Conservation (phyloP, 2,797 vertebrate genomes). For the Megaceryle alcyon region DNA sequence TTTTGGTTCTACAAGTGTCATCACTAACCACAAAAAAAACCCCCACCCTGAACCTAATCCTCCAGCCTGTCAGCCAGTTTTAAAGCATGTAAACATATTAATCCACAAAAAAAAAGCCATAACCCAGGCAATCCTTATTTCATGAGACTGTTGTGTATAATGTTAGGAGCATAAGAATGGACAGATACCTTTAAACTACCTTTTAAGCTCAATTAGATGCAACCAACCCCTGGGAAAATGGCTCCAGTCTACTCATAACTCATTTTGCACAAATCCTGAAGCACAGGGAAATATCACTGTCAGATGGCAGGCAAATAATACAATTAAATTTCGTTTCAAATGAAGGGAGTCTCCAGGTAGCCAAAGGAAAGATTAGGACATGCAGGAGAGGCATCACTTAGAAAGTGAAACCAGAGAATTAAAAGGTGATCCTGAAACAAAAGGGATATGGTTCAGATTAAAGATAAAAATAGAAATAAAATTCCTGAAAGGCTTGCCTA, state of each 20-base stretch:
- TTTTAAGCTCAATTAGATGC: not conserved
- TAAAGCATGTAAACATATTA: not conserved
- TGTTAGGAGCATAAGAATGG: not conserved
- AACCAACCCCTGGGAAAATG: not conserved
- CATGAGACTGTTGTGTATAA: not conserved
- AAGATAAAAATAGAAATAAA: not conserved
- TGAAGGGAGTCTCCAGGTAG: not conserved
- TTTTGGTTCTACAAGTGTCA: rapidly evolving
- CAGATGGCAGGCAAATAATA: not conserved
- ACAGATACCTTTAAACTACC: not conserved
- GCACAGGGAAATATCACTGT: not conserved
- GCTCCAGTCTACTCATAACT: not conserved
- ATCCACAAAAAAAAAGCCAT: rapidly evolving
- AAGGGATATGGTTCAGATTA: not conserved
- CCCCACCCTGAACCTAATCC: not conserved
- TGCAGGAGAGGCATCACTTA: not conserved
- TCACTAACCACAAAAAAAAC: not conserved
- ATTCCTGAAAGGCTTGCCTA: not conserved
- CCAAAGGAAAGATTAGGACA: not conserved
- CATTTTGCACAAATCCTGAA: not conserved
- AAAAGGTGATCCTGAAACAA: not conserved
- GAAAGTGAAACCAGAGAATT: not conserved
- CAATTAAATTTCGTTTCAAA: not conserved
- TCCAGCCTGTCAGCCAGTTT: not conserved
- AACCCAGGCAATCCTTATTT: not conserved